Evolutionary conservation across 2,888 invertebrate genomes (phyloP).

Genomic region (Dioctria linearis): DNA sequence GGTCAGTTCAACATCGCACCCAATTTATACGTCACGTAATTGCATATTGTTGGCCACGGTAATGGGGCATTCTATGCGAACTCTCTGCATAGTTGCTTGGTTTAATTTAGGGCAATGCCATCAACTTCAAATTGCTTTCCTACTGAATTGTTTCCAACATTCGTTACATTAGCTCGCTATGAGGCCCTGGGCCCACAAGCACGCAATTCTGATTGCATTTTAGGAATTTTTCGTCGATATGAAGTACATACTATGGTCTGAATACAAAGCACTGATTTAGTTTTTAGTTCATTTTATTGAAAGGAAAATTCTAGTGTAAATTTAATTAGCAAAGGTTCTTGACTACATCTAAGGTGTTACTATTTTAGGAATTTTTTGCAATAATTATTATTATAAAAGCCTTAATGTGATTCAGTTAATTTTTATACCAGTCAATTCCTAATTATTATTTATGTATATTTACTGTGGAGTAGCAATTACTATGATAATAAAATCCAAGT

Average conservation of each 20-base stretch:
- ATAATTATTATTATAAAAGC: no score
- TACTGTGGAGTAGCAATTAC: no score
- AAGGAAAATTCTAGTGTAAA: no score
- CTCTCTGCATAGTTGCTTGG: constrained; percentile 14
- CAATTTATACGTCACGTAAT: constrained; percentile 33
- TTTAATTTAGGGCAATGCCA: constrained; percentile 44
- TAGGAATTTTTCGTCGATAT: not conserved
- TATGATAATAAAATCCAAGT: no score
- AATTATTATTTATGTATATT: no score
- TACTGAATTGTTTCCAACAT: not conserved
- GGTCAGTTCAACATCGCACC: constrained; percentile 30
- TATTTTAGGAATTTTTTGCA: no score
- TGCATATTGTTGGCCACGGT: constrained; percentile 35
- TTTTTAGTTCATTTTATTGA: not conserved
- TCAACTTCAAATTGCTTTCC: constrained; percentile 33
- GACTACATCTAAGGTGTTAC: no score
- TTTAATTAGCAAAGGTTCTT: no score
- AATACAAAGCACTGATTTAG: constrained; percentile 30
- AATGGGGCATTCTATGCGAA: constrained; percentile 36
- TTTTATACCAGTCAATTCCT: no score
- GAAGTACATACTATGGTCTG: constrained; percentile 20
- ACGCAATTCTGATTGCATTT: not conserved
- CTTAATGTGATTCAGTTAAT: no score
- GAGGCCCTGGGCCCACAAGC: not conserved
- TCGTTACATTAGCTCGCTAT: not conserved